Evolutionary conservation across 1,140 invertebrate species (phyloP), one percentile per base, ranked within the genome.

Genomic region (Lepidotrigona ventralis): DNA sequence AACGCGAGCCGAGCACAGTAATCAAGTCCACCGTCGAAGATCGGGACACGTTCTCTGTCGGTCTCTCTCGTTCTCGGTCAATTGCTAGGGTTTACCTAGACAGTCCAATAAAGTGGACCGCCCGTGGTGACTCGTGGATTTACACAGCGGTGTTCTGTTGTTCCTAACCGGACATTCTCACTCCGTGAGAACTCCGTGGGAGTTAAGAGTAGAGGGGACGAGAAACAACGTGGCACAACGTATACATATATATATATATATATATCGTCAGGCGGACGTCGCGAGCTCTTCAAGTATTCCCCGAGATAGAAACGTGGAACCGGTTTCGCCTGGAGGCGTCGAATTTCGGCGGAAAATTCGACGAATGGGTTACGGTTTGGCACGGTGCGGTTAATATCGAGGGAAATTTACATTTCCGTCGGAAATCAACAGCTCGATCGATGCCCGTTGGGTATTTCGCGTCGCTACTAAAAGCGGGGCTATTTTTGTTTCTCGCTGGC

Each of bases 51-150:
- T 81, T 79, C 56, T 60, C 56, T 60, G 56, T 66, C 39, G 54
- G 53, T 69, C 85, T 74, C 58, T 29, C 58, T 39, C 60, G 58
- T 46, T 81, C 75, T 58, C 51, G 77, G 69, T 72, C 82, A 79
- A 79, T 83, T 79, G 82, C 53, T n/a, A 19, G 60, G 54, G 79
- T 87, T 79, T 74, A 85, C 76, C 76, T 21, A 69, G 74, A 77
- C 39, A 74, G 58, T 88, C 87, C 86, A 88, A 88, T 88, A 88
- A 88, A 85, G 74, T 56, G 56, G 58, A 29, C n/a, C 53, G 68
- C 63, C 68, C 60, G 66, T 74, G 68, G 68, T 51, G 74, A 69
- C 63, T 81, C 60, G 76, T 17, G 56, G 73, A 88, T 88, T 88
- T 88, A 83, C 86, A 85, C 86, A 74, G 69, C 56, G 64, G 64